phyloP scores from a whole-genome alignment of 2,113 vertebrate genomes.

The Bostrychus sinensis region DNA sequence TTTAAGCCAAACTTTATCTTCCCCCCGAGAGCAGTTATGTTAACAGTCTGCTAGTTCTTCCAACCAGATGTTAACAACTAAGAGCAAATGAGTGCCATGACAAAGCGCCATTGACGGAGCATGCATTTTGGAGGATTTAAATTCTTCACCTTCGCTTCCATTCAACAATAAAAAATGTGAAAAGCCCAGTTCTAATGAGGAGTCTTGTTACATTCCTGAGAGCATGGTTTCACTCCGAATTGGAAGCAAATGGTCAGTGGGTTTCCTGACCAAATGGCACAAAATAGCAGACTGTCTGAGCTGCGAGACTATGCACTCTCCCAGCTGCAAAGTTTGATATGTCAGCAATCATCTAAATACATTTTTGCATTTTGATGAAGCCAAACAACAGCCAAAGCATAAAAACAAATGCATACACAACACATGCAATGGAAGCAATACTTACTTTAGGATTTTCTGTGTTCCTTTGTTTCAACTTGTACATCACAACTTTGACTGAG shows the following conservation, averaged over 20 bases:
- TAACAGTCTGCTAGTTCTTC: conserved; percentile 40
- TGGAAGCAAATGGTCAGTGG: conserved; percentile 60
- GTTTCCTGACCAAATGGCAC: conserved; percentile 60
- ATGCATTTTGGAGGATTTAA: conserved; percentile 4
- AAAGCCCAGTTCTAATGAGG: conserved; percentile 27
- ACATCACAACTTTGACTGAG: conserved; percentile 15
- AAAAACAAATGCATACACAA: conserved; percentile 11
- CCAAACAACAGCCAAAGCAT: neutral
- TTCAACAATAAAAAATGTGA: conserved; percentile 29
- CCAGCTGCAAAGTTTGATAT: conserved; percentile 10
- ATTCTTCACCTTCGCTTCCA: conserved; percentile 23
- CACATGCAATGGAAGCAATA: conserved; percentile 45
- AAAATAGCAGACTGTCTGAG: conserved; percentile 24
- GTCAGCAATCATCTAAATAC: neutral
- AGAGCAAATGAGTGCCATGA: conserved; percentile 34
- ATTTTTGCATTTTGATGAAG: neutral
- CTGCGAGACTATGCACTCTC: neutral
- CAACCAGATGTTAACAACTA: conserved; percentile 56
- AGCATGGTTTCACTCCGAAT: conserved; percentile 42
- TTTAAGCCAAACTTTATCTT: conserved; percentile 44
- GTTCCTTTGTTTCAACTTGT: conserved; percentile 28
- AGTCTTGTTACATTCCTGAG: conserved; percentile 49
- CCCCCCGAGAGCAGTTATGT: conserved; percentile 43
- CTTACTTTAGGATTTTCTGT: conserved; percentile 56
- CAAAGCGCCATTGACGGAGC: conserved; percentile 44